Percentiles rank a stretch among this genome's conserved stretches.
phyloP scores from a whole-genome alignment of 2,888 invertebrate genomes.

The Pyrrhia umbra region DNA sequence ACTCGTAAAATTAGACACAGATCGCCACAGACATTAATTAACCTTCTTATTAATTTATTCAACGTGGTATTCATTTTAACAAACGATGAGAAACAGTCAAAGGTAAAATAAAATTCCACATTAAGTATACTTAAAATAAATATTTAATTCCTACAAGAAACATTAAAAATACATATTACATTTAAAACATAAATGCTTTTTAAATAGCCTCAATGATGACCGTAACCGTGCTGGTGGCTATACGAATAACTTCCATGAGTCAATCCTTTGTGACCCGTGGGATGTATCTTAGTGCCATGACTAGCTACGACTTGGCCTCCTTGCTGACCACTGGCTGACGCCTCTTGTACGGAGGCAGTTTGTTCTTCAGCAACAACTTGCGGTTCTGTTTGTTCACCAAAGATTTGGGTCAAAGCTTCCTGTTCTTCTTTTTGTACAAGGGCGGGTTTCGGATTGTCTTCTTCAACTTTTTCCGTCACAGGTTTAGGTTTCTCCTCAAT shows the following conservation, averaged over 20 bases:
- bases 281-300: constrained; percentile 10
- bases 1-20: no score
- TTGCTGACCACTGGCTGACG: not conserved
- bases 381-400: constrained; percentile 4
- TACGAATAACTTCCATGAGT: constrained; percentile 16
- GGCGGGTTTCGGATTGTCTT: not conserved
- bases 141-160: constrained; percentile 40
- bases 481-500: constrained; percentile 26
- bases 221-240: constrained; percentile 11
- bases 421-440: not conserved
- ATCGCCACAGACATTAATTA: no score
- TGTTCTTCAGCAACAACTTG: not conserved
- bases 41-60: no score
- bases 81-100: not conserved
- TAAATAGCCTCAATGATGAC: constrained; percentile 21
- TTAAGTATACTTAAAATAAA: constrained; percentile 40
- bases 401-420: constrained; percentile 4
- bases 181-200: not conserved
- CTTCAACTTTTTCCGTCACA: constrained; percentile 17
- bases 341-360: not conserved
- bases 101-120: constrained; percentile 11
- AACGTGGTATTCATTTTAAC: no score
- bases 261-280: constrained; percentile 22
- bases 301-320: not conserved
- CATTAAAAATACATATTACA: no score